Conservation (phyloP, 2,888 invertebrate genomes). For the Sceliomorpha sp. region DNA sequence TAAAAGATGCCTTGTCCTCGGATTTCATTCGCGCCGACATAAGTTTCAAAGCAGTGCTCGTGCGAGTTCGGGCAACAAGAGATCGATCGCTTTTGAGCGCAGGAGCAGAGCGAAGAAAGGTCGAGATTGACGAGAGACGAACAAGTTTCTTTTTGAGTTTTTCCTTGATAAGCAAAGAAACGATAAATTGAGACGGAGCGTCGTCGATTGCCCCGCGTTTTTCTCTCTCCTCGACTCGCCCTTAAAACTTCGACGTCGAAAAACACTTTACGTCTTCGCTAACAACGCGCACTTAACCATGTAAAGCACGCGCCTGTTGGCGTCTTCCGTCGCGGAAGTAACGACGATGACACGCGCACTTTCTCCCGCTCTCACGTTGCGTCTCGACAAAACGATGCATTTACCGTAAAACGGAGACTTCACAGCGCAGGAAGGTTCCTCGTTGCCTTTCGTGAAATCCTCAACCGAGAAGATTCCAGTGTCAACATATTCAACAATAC, state of each 20-base stretch:
- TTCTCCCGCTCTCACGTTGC: too few relatives aligned
- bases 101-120: conserved; percentile 8
- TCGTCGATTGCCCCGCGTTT: conserved; percentile 8
- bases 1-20: too few relatives aligned
- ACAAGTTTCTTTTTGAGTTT: conserved; percentile 48
- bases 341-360: background rate
- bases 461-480: too few relatives aligned
- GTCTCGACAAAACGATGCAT: too few relatives aligned
- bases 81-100: conserved; percentile 12
- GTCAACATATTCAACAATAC: too few relatives aligned
- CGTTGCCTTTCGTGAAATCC: too few relatives aligned
- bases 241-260: conserved; percentile 35
- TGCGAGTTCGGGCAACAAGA: conserved; percentile 4
- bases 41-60: background rate
- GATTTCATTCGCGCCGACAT: too few relatives aligned
- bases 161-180: conserved; percentile 15
- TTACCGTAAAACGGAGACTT: too few relatives aligned
- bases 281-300: conserved; percentile 27
- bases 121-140: conserved; percentile 34
- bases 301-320: conserved; percentile 1
- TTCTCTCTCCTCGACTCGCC: conserved; percentile 20
- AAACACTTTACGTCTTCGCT: conserved; percentile 34
- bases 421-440: too few relatives aligned
- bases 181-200: conserved; percentile 46
- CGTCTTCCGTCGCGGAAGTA: background rate